These are phyloP conservation scores for Mimachlamys varia DNA, from an alignment of 2,888 invertebrate species.

Conservation along the genomic window DNA sequence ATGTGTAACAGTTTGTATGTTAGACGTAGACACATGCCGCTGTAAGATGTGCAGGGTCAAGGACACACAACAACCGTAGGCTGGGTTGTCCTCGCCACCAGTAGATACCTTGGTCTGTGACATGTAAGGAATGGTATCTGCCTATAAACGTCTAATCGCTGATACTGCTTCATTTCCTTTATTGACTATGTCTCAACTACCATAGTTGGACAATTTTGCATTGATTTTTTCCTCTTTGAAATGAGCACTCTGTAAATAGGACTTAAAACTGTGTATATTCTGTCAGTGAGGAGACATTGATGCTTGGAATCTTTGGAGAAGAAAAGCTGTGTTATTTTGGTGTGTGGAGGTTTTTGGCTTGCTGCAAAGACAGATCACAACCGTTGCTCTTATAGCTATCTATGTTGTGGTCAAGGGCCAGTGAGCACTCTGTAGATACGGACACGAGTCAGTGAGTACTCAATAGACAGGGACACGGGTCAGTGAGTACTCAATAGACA, in stretches of 20 bases:
- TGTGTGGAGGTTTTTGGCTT: neutral
- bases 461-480: too few species aligned
- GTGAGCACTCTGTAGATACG: too few species aligned
- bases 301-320: neutral
- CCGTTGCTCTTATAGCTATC: neutral
- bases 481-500: too few species aligned
- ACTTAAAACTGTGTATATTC: neutral
- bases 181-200: neutral
- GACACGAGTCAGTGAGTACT: too few species aligned
- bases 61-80: neutral
- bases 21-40: neutral
- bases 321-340: conserved; percentile 20
- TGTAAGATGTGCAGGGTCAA: neutral
- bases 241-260: neutral
- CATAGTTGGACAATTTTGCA: neutral
- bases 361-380: neutral
- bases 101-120: neutral
- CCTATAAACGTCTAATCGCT: neutral
- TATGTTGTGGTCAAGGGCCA: too few species aligned
- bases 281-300: neutral
- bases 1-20: neutral
- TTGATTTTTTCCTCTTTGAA: neutral
- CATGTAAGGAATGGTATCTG: neutral
- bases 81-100: neutral
- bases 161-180: neutral